Evolutionary conservation across 2,888 invertebrate species (phyloP).

Genomic region (Clivina fossor): DNA sequence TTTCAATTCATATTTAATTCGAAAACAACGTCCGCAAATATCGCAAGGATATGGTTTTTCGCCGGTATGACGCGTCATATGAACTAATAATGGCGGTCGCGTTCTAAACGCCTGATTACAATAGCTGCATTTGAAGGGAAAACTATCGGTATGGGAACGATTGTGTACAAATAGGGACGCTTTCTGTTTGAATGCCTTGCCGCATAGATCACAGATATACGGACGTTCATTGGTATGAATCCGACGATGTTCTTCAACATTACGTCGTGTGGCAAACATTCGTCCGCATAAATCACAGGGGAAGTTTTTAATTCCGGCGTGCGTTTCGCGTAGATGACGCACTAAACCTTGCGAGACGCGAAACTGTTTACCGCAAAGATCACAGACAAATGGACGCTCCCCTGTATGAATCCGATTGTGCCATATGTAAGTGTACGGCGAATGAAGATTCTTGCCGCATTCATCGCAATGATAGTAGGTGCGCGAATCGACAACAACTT

Average conservation of each 20-base stretch:
- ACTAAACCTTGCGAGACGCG: conserved; percentile 65
- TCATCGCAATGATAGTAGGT: conserved; percentile 59
- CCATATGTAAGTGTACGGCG: conserved; percentile 63
- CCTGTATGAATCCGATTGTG: conserved; percentile 67
- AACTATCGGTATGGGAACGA: conserved; percentile 59
- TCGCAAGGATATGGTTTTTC: conserved; percentile 63
- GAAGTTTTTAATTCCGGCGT: conserved; percentile 62
- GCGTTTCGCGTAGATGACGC: conserved; percentile 64
- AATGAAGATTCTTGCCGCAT: conserved; percentile 63
- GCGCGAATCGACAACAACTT: conserved; percentile 56
- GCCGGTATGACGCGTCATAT: conserved; percentile 63
- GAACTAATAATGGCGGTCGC: conserved; percentile 59
- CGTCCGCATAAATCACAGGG: conserved; percentile 60
- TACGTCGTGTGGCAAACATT: conserved; percentile 63
- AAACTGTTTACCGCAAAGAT: conserved; percentile 67
- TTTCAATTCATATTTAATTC: conserved; percentile 62
- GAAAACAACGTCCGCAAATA: conserved; percentile 60
- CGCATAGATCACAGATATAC: conserved; percentile 61
- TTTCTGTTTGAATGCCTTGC: conserved; percentile 66
- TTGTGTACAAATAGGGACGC: conserved; percentile 66
- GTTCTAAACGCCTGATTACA: conserved; percentile 65
- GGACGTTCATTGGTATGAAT: conserved; percentile 64
- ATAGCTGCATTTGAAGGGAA: conserved; percentile 61
- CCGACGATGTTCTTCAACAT: conserved; percentile 61
- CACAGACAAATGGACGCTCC: conserved; percentile 66